phyloP scores from a whole-genome alignment of 1,140 invertebrate species.

The Anastatus disparis region DNA sequence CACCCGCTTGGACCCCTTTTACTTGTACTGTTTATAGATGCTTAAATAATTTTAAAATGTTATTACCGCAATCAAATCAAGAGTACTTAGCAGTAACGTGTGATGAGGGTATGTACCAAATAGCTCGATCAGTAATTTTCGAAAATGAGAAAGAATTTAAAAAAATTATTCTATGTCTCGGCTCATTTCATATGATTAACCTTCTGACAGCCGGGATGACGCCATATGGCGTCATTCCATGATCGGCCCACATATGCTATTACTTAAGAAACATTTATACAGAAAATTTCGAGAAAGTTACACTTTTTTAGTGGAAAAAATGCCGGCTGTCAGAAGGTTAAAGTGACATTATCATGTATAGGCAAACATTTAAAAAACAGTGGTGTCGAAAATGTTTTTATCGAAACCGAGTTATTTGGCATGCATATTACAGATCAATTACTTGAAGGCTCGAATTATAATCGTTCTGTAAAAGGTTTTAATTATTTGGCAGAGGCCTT shows the following conservation, averaged over 20 bases:
- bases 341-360: constrained; percentile 24
- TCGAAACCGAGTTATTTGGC: constrained; percentile 32
- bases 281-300: too few species aligned
- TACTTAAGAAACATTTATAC: too few species aligned
- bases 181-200: constrained; percentile 36
- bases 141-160: constrained; percentile 25
- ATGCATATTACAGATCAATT: constrained; percentile 26
- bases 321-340: too few species aligned
- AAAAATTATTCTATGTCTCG: constrained; percentile 21
- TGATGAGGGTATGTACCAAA: constrained; percentile 38
- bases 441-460: constrained; percentile 35
- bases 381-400: constrained; percentile 39
- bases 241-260: too few species aligned
- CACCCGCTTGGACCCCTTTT: constrained; percentile 13
- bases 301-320: too few species aligned
- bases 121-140: constrained; percentile 10
- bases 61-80: constrained; percentile 32
- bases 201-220: too few species aligned
- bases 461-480: constrained; percentile 36
- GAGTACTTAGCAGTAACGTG: constrained; percentile 18
- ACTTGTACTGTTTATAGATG: constrained; percentile 30
- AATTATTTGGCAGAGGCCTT: constrained; percentile 26
- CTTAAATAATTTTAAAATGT: constrained; percentile 32
- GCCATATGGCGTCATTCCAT: too few species aligned
- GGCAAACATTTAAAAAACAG: constrained; percentile 40